phyloP scores from a whole-genome alignment of 2,113 vertebrate genomes.

The Syrrhaptes paradoxus region DNA sequence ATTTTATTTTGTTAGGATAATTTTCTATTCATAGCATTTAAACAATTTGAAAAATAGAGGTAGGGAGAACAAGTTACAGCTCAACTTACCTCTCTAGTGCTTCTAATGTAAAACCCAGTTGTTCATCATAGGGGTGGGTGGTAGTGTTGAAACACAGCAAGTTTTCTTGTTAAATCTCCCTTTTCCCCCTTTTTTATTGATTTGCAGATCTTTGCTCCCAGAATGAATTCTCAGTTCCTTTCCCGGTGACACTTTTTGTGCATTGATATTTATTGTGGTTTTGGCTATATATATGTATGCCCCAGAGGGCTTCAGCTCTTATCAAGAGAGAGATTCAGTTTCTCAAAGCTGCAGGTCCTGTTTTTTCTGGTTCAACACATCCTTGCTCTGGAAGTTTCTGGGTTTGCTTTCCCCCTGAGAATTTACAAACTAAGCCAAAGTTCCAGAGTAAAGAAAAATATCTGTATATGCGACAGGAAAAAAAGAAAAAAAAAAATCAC shows the following conservation, averaged over 20 bases:
- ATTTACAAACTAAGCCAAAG: slow-evolving; percentile 26
- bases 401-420: slow-evolving; percentile 26
- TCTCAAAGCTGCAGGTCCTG: slow-evolving; percentile 29
- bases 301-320: not conserved
- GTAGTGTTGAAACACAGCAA: not conserved
- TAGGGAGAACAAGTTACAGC: not conserved
- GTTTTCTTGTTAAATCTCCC: not conserved
- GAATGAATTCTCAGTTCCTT: not conserved
- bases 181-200: not conserved
- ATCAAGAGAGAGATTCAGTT: slow-evolving; percentile 18
- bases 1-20: not conserved
- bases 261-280: slow-evolving; percentile 40
- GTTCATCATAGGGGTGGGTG: accelerated
- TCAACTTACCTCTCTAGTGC: not conserved
- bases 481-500: not conserved
- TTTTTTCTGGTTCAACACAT: slow-evolving; percentile 55
- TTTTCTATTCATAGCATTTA: not conserved
- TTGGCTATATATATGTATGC: not conserved
- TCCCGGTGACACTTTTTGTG: not conserved
- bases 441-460: slow-evolving; percentile 1
- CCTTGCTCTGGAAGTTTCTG: slow-evolving; percentile 38
- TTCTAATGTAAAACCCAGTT: not conserved
- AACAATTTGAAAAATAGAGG: not conserved
- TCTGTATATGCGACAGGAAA: not conserved
- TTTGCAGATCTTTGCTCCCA: not conserved